Conservation (phyloP, 2,113 vertebrate species). For the Noctilio leporinus region DNA sequence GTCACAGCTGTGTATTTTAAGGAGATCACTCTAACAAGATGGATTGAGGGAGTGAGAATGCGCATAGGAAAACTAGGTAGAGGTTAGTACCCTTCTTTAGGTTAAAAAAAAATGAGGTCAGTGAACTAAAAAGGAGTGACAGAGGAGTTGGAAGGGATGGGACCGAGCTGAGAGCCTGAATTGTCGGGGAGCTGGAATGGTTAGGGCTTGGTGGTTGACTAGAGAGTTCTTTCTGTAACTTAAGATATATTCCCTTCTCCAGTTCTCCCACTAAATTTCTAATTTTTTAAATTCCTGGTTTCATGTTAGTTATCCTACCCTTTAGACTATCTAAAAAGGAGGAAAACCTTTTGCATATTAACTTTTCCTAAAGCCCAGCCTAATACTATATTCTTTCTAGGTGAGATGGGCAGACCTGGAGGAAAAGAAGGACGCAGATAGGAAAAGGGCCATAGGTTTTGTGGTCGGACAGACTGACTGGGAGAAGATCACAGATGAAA, state of each 20-base stretch:
- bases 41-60: neutral
- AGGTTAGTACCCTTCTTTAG: neutral
- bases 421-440: conserved; percentile 97
- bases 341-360: neutral
- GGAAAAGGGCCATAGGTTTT: conserved; percentile 98
- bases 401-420: conserved; percentile 99
- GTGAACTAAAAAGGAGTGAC: neutral
- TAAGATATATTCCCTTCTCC: neutral
- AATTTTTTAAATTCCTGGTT: neutral
- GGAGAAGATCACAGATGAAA: conserved; percentile 99
- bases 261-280: neutral
- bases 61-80: neutral
- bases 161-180: neutral
- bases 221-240: neutral
- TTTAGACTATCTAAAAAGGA: neutral
- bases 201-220: neutral
- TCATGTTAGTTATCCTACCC: neutral
- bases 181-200: neutral
- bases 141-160: neutral
- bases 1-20: neutral
- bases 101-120: neutral
- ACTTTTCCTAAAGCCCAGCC: conserved; percentile 34
- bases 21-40: neutral
- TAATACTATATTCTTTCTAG: conserved; percentile 79
- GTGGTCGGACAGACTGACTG: conserved; percentile 99